These are phyloP conservation scores for Sarcophaga variegata DNA, from an alignment of 2,888 invertebrate genomes.

Conservation along the genomic window DNA sequence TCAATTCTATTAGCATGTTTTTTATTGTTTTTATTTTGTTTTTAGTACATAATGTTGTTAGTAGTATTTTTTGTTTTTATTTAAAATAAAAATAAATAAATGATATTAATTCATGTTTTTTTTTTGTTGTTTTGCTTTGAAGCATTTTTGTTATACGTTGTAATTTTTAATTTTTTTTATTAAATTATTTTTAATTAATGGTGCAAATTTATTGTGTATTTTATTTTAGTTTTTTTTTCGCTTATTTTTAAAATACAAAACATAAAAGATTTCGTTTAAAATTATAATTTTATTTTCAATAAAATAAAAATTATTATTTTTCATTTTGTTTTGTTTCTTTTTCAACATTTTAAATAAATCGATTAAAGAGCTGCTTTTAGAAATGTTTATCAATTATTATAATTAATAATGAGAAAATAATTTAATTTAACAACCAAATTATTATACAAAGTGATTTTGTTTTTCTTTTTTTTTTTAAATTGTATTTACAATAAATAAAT, in stretches of 20 bases:
- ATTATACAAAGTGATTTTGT: slow-evolving; percentile 17
- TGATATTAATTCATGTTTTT: slow-evolving; percentile 18
- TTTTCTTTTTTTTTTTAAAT: slow-evolving; percentile 27
- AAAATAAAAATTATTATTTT: slow-evolving; percentile 8
- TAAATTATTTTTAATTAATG: slow-evolving; percentile 25
- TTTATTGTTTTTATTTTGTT: slow-evolving; percentile 31
- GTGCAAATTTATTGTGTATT: slow-evolving; percentile 55
- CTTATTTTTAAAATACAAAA: slow-evolving; percentile 38
- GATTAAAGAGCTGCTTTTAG: slow-evolving; percentile 17
- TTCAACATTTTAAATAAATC: slow-evolving; percentile 4
- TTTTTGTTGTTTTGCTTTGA: slow-evolving; percentile 49
- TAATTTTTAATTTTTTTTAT: slow-evolving; percentile 68
- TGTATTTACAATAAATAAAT: slow-evolving; percentile 52
- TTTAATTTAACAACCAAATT: slow-evolving; percentile 49
- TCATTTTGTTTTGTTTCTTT: neutral
- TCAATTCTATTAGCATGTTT: slow-evolving; percentile 79
- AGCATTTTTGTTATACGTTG: slow-evolving; percentile 50
- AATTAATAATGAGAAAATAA: slow-evolving; percentile 4
- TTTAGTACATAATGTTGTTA: slow-evolving; percentile 54
- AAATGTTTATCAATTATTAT: neutral
- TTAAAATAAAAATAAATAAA: slow-evolving; percentile 51
- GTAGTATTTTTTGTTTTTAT: slow-evolving; percentile 52
- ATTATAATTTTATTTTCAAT: slow-evolving; percentile 3
- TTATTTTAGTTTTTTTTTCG: neutral
- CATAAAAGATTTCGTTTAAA: slow-evolving; percentile 7